Evolutionary conservation across 2,113 vertebrate species (phyloP), one percentile per base, ranked within the genome.

Genomic region (Cathartes aura): DNA sequence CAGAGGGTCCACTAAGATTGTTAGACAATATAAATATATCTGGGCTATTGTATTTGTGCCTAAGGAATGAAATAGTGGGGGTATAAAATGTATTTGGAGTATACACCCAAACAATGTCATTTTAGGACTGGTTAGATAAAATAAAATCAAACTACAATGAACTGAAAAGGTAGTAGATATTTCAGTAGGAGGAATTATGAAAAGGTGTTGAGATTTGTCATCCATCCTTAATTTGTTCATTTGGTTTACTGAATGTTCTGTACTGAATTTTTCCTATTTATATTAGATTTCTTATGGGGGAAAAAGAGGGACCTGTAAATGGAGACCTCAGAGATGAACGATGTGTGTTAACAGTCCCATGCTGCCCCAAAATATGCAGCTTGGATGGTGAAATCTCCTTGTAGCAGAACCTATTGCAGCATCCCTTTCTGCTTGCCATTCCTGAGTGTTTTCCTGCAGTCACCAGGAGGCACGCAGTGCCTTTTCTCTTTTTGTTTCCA

Each of bases 401-500:
- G 27, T 20, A 45, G 70, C 30, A 82, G 22, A 90, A 75, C 17
- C 19, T 53, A 7, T 6, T 79, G 70, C 55, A 94, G 59, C 59
- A 23, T 67, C 73, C 42, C 30, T 72, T 96, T 81, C 68, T 91
- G 55, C 52, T 59, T 78, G 24, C 34, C 34, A 21, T 64, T 87
- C 29, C 68, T 5, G 34, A 84, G 47, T 45, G 42, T 67, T 89
- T 82, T 79, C 66, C 48, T 82, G 78, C 67, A 75, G 73, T 93
- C 56, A 68, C 73, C 78, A 73, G 62, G 66, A 96, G 53, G 58
- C 92, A 95, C 3, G 2, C 10, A 24, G 56, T 68, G 53, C 53
- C 70, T 85, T 42, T 89, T 66, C n/a, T 94, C 42, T 38, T 89
- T 89, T 87, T 85, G 78, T 82, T 90, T 91, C 81, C 53, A n/a